A percentile compares a stretch with the other conserved stretches of the same genome.
phyloP scores from a whole-genome alignment of 2,797 vertebrate species.

The Protonibea diacanthus region DNA sequence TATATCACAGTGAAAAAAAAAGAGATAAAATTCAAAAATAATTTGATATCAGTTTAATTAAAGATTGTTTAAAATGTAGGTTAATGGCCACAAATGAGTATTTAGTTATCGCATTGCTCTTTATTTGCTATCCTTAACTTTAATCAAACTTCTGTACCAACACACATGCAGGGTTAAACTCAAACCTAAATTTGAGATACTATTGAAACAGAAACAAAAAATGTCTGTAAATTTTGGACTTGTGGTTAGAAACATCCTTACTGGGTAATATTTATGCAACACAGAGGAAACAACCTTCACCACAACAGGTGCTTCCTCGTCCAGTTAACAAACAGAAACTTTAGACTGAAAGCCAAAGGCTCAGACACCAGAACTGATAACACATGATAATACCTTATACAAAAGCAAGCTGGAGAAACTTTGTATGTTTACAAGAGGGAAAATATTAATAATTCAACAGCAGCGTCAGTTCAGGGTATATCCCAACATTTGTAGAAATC shows the following conservation, averaged over 20 bases:
- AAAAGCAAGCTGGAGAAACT: neutral
- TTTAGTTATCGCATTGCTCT: neutral
- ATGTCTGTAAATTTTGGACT: constrained; percentile 1
- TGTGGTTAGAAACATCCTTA: constrained; percentile 23
- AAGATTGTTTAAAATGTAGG: neutral
- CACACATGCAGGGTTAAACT: neutral
- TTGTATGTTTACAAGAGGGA: neutral
- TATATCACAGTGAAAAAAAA: neutral
- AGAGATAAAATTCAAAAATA: neutral
- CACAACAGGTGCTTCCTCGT: constrained; percentile 72
- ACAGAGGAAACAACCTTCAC: constrained; percentile 51
- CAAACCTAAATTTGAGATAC: neutral
- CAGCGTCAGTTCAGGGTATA: too few species aligned
- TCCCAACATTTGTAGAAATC: too few species aligned
- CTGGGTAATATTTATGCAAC: constrained; percentile 54
- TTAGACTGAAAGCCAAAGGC: constrained; percentile 19
- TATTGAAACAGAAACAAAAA: neutral
- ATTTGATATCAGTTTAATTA: neutral
- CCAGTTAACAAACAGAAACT: constrained; percentile 35
- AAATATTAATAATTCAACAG: neutral
- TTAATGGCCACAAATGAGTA: neutral
- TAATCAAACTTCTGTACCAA: neutral
- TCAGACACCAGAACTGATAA: neutral
- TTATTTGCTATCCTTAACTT: neutral
- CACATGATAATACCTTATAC: neutral